Evolutionary conservation across 2,888 invertebrate species (phyloP).

Genomic region (Nomada fucata): DNA sequence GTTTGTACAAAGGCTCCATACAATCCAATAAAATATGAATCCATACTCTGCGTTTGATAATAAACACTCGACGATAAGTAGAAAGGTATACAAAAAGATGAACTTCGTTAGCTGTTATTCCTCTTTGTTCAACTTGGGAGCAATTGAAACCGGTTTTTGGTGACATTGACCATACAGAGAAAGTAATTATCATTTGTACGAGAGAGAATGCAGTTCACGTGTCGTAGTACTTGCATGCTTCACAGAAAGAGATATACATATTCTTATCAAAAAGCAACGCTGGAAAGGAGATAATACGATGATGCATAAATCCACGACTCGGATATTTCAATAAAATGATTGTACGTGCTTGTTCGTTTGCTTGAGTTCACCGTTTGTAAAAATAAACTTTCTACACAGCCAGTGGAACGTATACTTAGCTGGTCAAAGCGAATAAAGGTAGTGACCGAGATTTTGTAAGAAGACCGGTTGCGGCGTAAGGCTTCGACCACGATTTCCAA

Average conservation of each 20-base stretch:
- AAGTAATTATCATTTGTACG: conserved; percentile 68
- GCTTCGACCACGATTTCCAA: conserved; percentile 21
- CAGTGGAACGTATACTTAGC: conserved; percentile 10
- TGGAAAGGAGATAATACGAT: conserved; percentile 21
- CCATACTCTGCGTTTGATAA: not conserved
- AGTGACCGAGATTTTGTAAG: conserved; percentile 70
- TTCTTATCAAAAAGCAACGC: conserved; percentile 34
- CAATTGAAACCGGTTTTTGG: conserved; percentile 55
- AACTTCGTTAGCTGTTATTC: too few relatives aligned
- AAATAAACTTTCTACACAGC: conserved; percentile 27
- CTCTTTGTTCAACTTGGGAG: too few relatives aligned
- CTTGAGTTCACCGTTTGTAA: not conserved
- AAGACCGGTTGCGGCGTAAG: conserved; percentile 56
- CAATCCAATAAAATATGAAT: not conserved
- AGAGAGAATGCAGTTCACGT: conserved; percentile 28
- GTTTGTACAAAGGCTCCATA: not conserved
- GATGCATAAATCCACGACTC: not conserved
- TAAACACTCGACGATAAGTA: not conserved
- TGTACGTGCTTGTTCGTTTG: not conserved
- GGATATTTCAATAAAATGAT: not conserved
- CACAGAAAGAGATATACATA: not conserved
- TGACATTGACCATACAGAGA: conserved; percentile 80
- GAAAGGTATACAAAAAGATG: too few relatives aligned
- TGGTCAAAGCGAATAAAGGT: conserved; percentile 40
- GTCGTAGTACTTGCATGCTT: not conserved